Percentiles rank a stretch among this genome's conserved stretches.
Evolutionary conservation across 2,113 vertebrate genomes (phyloP).

Genomic region (Atherinomorus stipes): DNA sequence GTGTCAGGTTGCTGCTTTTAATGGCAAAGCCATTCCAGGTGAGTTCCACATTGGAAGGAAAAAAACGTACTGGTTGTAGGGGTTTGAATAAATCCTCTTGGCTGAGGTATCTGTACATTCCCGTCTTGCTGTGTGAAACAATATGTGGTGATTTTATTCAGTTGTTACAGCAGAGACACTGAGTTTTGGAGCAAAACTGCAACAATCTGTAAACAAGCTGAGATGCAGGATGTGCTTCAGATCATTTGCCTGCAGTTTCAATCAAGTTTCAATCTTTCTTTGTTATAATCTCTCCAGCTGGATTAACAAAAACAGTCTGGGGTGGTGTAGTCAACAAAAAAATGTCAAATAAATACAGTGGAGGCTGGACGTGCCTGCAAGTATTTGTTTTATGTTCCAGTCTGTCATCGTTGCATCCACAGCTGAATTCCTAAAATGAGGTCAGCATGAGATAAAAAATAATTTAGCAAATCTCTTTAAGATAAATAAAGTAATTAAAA

Average conservation of each 20-base stretch:
- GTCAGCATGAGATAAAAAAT: not conserved
- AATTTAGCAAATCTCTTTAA: not conserved
- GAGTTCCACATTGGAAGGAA: not conserved
- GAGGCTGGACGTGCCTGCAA: not conserved
- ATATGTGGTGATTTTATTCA: not conserved
- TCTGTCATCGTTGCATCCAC: not conserved
- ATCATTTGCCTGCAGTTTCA: slow-evolving; percentile 10
- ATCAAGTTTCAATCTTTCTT: slow-evolving; percentile 4
- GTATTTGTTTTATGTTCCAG: not conserved
- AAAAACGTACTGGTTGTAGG: not conserved
- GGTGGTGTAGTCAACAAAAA: no score
- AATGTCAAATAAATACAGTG: no score
- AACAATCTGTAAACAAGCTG: not conserved
- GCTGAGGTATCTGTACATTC: not conserved
- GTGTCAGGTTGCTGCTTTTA: not conserved
- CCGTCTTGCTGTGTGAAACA: not conserved
- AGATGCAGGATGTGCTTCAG: not conserved
- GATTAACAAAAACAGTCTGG: no score
- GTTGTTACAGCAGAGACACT: not conserved
- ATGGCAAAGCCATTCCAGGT: not conserved
- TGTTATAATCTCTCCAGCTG: not conserved
- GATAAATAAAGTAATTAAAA: no score
- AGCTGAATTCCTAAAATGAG: not conserved
- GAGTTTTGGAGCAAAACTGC: not conserved
- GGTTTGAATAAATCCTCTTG: not conserved